Conservation (phyloP, 2,888 invertebrate genomes). For the Stenotaenia linearis region DNA sequence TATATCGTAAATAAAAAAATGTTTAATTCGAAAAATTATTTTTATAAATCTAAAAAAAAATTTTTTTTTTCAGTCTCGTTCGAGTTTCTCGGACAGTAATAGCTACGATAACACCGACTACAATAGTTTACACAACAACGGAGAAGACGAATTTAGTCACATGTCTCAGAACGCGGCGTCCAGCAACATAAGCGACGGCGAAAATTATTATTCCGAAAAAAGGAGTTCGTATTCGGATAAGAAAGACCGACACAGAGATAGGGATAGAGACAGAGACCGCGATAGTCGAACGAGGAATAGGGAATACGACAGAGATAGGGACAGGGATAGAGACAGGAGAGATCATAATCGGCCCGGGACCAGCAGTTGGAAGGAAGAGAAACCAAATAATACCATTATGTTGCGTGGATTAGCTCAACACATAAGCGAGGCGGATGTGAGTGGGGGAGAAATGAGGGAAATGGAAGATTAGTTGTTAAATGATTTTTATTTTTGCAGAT, state of each 20-base stretch:
- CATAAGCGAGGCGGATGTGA: constrained; percentile 40
- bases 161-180: background rate
- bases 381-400: constrained; percentile 41
- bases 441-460: no score
- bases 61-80: constrained; percentile 31
- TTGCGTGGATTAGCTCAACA: constrained; percentile 39
- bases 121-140: background rate
- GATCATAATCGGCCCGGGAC: constrained; percentile 34
- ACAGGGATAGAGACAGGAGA: constrained; percentile 37
- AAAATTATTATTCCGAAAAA: background rate
- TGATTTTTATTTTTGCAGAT: constrained; percentile 58
- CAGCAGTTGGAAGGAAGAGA: constrained; percentile 38
- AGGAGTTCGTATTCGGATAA: background rate
- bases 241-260: constrained; percentile 35
- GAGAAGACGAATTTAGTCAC: background rate
- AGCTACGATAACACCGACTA: constrained; percentile 28
- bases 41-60: no score
- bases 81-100: constrained; percentile 30
- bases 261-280: constrained; percentile 36
- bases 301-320: constrained; percentile 36
- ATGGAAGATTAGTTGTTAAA: background rate
- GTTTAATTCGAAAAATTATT: background rate
- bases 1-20: no score
- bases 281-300: constrained; percentile 34
- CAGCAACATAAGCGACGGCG: background rate